Evolutionary conservation across 2,888 invertebrate genomes (phyloP).

Genomic region (Aspidiotus rigidus): DNA sequence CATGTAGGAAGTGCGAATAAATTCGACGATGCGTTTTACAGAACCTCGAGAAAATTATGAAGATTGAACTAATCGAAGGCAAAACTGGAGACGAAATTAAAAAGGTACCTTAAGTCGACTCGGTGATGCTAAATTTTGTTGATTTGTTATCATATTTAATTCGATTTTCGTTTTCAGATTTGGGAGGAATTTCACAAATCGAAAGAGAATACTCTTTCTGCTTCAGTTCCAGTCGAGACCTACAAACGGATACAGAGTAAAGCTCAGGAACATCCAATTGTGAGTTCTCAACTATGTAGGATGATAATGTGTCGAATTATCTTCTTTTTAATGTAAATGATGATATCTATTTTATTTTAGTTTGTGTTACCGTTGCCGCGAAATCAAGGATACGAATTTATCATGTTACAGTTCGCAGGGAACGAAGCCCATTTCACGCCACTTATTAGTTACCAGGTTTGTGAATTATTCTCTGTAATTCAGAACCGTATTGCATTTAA

Average conservation of each 20-base stretch:
- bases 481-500: too few species aligned
- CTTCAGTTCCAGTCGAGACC: slow-evolving; percentile 54
- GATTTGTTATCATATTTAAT: not conserved
- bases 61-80: slow-evolving; percentile 61
- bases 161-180: slow-evolving; percentile 45
- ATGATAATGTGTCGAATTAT: not conserved
- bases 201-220: slow-evolving; percentile 62
- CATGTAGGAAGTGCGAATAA: too few species aligned
- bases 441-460: slow-evolving; percentile 64
- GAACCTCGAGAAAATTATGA: slow-evolving; percentile 60
- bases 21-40: slow-evolving; percentile 1
- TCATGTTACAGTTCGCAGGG: slow-evolving; percentile 63
- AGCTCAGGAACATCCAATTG: slow-evolving; percentile 53
- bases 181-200: slow-evolving; percentile 73
- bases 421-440: slow-evolving; percentile 75
- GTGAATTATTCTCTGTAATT: not conserved
- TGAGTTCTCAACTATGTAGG: not conserved
- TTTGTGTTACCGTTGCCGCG: slow-evolving; percentile 75
- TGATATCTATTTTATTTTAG: slow-evolving; percentile 18
- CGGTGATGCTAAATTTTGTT: too few species aligned
- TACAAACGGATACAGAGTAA: slow-evolving; percentile 53
- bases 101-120: slow-evolving; percentile 37
- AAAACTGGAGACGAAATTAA: slow-evolving; percentile 63
- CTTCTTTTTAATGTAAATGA: not conserved
- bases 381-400: slow-evolving; percentile 75